Conservation (phyloP, 2,113 vertebrate genomes). For the Osmerus eperlanus region DNA sequence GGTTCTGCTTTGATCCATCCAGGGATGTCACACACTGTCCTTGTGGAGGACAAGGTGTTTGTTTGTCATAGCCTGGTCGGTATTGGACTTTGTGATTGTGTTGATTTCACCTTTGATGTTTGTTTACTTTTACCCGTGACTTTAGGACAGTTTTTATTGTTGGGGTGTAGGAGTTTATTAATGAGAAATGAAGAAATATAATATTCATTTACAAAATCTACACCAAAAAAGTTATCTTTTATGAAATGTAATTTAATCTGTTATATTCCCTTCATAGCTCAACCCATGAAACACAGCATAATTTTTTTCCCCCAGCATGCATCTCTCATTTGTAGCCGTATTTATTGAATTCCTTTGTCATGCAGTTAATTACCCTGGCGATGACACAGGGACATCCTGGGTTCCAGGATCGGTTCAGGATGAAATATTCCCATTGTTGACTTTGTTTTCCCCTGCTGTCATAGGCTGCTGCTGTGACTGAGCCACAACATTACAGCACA, state of each 20-base stretch:
- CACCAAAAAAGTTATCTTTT: neutral
- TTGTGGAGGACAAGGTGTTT: constrained; percentile 31
- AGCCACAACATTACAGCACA: constrained; percentile 57
- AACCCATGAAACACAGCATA: neutral
- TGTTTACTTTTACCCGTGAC: no score
- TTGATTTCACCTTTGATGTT: neutral
- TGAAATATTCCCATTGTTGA: constrained; percentile 36
- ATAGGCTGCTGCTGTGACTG: constrained; percentile 49
- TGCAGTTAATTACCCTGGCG: constrained; percentile 50
- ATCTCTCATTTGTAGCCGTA: neutral
- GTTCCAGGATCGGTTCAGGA: constrained; percentile 35
- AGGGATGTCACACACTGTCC: constrained; percentile 42
- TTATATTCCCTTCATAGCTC: neutral
- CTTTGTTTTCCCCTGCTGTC: constrained; percentile 48
- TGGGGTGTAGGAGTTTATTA: neutral
- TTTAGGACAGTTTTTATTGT: neutral
- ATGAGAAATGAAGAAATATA: neutral
- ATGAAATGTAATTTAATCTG: neutral
- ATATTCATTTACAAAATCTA: neutral
- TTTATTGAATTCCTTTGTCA: constrained; percentile 28
- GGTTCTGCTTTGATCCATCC: constrained; percentile 53
- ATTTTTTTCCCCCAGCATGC: constrained; percentile 7
- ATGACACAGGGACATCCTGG: constrained; percentile 41
- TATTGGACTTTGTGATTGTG: neutral
- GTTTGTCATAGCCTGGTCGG: neutral